A percentile compares a stretch with the other conserved stretches of the same genome.
Conservation (phyloP, 2,797 vertebrate species). For the Bovichtus variegatus region DNA sequence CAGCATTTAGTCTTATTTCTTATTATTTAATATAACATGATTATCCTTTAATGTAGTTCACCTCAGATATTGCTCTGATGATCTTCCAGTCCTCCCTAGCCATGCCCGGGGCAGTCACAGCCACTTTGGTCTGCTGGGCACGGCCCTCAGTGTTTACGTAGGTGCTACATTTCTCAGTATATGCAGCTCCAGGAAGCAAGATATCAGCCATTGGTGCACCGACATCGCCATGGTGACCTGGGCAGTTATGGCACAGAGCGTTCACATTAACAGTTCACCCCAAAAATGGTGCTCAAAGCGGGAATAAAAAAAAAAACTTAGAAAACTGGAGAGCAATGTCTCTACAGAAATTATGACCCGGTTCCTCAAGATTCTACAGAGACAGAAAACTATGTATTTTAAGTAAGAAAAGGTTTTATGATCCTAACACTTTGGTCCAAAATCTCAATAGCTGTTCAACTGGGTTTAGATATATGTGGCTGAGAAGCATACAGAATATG, state of each 20-base stretch:
- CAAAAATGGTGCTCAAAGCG: too few relatives aligned
- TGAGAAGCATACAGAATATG: too few relatives aligned
- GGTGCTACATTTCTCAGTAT: conserved; percentile 92
- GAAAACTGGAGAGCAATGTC: too few relatives aligned
- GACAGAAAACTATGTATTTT: too few relatives aligned
- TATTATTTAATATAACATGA: background rate
- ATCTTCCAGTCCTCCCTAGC: conserved; percentile 95
- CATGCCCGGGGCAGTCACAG: conserved; percentile 90
- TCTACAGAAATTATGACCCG: too few relatives aligned
- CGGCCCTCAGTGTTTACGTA: conserved; percentile 94
- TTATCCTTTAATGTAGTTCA: conserved; percentile 54
- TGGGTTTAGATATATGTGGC: too few relatives aligned
- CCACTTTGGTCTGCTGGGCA: conserved; percentile 90
- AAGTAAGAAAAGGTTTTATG: background rate
- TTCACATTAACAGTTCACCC: conserved; percentile 3
- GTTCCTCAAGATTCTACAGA: too few relatives aligned
- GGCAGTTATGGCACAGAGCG: conserved; percentile 9
- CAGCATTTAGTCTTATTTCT: conserved; percentile 8
- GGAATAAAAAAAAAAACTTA: too few relatives aligned
- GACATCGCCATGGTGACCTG: conserved; percentile 92
- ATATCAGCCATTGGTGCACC: conserved; percentile 93
- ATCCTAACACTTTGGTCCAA: background rate
- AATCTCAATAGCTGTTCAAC: too few relatives aligned
- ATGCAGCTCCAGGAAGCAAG: conserved; percentile 93
- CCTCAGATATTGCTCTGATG: conserved; percentile 93